Evolutionary conservation across 2,113 vertebrate genomes (phyloP), one percentile per base, ranked within the genome.

Genomic region (Ahaetulla prasina): DNA sequence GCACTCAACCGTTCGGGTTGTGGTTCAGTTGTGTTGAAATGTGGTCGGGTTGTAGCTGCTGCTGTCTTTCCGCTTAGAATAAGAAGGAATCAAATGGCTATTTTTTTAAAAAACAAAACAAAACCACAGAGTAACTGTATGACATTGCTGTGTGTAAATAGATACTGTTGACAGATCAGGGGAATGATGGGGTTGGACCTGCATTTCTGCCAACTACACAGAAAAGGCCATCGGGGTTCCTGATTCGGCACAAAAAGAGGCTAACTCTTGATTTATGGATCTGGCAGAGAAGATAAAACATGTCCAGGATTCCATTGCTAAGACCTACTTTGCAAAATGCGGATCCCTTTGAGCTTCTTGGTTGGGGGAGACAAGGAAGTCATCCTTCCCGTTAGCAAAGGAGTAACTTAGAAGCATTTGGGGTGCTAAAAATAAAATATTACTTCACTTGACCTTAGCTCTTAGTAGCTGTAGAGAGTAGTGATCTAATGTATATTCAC

Each of bases 341-440:
- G n/a, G 63, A 35, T n/a, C 63, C n/a, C n/a, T 35, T 63, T 14
- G 14, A n/a, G n/a, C 14, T 68, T 68, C 63, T 68, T 35, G n/a
- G 10, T 0, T 30, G 57, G 10, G 3, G 10, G 30, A 18, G 63
- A 18, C 14, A 16, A 0, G 4, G 12, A 18, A 74, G 63, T 2
- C 63, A 6, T 18, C n/a, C 30, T 74, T 14, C 63, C 18, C 2
- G 0, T 35, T 8, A 74, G 16, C 68, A 74, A 16, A 74, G 14
- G 16, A 20, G n/a, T 18, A 35, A 74, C 14, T 20, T 39, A 20
- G 16, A 74, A 74, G 68, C n/a, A 35, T 74, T 74, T 16, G 63
- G n/a, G 63, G 16, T 35, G 16, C n/a, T 74, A 35, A 74, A 74
- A 74, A 74, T 74, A 35, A 74, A 74, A n/a, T 74, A 14, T 74